A percentile compares a stretch with the other conserved stretches of the same genome.
Conservation (phyloP, 1,140 invertebrate species). For the Vollenhovia emeryi region DNA sequence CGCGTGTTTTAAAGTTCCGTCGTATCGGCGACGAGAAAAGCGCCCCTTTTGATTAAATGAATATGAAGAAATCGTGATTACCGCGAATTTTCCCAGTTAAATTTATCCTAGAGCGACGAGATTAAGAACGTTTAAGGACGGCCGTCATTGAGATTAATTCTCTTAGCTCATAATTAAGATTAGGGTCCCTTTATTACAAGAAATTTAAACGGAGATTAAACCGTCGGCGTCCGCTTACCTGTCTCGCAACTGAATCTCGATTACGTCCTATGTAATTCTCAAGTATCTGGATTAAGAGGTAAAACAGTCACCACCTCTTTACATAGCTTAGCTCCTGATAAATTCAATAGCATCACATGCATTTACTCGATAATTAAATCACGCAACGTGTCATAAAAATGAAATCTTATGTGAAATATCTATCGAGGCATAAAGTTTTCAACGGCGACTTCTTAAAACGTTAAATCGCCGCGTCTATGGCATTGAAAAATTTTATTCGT, state of each 20-base stretch:
- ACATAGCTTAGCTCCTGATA: background rate
- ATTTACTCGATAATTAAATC: background rate
- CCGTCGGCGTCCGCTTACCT: slow-evolving; percentile 31
- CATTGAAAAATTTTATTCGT: background rate
- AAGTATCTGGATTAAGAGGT: slow-evolving; percentile 30
- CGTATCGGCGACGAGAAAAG: background rate
- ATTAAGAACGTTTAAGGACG: slow-evolving; percentile 54
- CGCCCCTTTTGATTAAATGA: slow-evolving; percentile 16
- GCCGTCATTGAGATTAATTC: slow-evolving; percentile 62
- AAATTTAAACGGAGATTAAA: slow-evolving; percentile 61
- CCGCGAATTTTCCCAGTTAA: slow-evolving; percentile 20
- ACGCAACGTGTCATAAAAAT: slow-evolving; percentile 7
- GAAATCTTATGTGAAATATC: slow-evolving; percentile 5
- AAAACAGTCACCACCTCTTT: slow-evolving; percentile 15
- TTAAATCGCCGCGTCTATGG: background rate
- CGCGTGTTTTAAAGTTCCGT: background rate
- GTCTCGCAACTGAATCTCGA: slow-evolving; percentile 46
- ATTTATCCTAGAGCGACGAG: slow-evolving; percentile 43
- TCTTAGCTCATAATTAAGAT: slow-evolving; percentile 63
- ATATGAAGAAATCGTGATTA: slow-evolving; percentile 32
- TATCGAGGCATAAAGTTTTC: background rate
- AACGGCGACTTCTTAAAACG: background rate
- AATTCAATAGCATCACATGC: slow-evolving; percentile 1
- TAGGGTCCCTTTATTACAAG: slow-evolving; percentile 55
- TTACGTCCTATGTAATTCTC: slow-evolving; percentile 48